A percentile compares a stretch with the other conserved stretches of the same genome.
Evolutionary conservation across 2,113 vertebrate genomes (phyloP).

Genomic region (Rhabdornis inornatus): DNA sequence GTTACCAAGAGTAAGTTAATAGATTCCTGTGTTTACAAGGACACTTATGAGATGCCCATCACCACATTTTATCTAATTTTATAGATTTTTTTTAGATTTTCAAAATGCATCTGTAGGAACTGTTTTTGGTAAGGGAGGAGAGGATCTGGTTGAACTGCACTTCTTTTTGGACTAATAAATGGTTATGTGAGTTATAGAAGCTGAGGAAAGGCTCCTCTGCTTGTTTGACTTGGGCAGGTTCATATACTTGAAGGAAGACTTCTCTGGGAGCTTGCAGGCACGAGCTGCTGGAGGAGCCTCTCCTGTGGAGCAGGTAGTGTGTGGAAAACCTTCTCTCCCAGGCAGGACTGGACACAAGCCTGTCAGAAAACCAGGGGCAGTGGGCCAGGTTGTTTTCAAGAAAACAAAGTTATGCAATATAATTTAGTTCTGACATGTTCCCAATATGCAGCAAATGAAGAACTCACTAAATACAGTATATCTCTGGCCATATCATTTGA

Average conservation of each 20-base stretch:
- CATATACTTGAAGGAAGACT: neutral
- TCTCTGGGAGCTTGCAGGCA: neutral
- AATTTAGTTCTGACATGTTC: constrained; percentile 66
- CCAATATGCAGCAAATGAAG: constrained; percentile 63
- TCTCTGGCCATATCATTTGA: constrained; percentile 69
- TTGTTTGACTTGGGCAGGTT: neutral
- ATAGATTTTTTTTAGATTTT: neutral
- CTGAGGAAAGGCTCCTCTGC: neutral
- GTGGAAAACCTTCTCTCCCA: neutral
- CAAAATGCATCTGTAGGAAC: neutral
- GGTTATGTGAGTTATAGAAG: neutral
- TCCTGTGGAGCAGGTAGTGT: neutral
- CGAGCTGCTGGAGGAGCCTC: neutral
- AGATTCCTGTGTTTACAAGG: neutral
- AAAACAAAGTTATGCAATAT: constrained; percentile 68
- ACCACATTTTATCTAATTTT: neutral
- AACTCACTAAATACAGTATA: constrained; percentile 69
- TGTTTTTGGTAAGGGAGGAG: neutral
- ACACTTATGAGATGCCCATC: neutral
- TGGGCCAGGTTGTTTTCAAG: constrained; percentile 54
- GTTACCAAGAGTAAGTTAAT: neutral
- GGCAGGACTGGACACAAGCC: neutral
- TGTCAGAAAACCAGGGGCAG: constrained; percentile 11
- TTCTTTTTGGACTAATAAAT: neutral
- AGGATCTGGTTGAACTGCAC: neutral